Base-by-base conservation (phyloP, 1,140 invertebrate genomes). In the Drosophila pachea region DNA sequence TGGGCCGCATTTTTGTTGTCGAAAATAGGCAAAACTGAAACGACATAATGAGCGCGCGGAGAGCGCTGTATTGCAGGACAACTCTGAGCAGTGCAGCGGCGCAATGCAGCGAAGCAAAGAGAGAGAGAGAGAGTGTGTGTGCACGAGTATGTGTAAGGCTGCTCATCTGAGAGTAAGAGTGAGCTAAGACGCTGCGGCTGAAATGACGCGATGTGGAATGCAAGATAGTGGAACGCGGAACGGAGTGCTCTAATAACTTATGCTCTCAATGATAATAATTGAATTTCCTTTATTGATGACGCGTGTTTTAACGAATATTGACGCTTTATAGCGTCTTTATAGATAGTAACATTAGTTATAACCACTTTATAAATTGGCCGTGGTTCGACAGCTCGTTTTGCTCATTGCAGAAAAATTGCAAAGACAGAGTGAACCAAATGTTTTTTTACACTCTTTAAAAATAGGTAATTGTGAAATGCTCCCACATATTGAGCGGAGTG, bases 361-460 rank as follows among this genome's bases (percentile, higher is more conserved):
- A 22, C 22, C 1, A 22, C 22, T 22, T 22, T 3, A 22, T 22
- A 22, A 22, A 22, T 2, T n/a, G n/a, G n/a, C n/a, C n/a, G 22
- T 22, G 22, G 22, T 22, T 1, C 3, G 22, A 22, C 22, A 22
- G 3, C 22, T 22, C 22, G 22, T 2, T 22, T 22, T 22, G 1
- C 22, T 22, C 22, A 22, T 22, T 22, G 22, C 22, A 53, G 12
- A 49, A 56, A 53, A 45, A 65, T 32, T 36, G 12, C 16, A 11
- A 48, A 49, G 35, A 43, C 52, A 66, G 73, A 73, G 75, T 73
- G 74, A 75, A 64, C 48, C 64, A 65, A 60, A 66, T 43, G 40
- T 6, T 43, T 43, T 43, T 43, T 43, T 12, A 2, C 4, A 4
- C 0, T 7, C 4, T 52, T 63, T 56, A 54, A 76, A 66, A 64